Evolutionary conservation across 2,797 vertebrate species (phyloP), one percentile per base, ranked within the genome.

Genomic region (Fringilla coelebs): DNA sequence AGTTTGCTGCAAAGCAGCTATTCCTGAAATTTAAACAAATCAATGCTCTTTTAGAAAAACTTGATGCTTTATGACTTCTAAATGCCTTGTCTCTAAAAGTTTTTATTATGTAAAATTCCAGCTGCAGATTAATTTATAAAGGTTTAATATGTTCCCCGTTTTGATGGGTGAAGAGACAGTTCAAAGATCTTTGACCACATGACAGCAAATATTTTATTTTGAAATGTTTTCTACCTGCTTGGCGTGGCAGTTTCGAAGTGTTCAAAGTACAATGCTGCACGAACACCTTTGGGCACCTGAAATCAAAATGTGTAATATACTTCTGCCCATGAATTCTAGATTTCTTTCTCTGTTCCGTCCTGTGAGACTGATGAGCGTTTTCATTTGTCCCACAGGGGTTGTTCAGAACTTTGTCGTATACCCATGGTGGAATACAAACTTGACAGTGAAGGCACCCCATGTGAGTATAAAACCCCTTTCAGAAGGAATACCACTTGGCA

Each of bases 391-490:
- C 17, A 3, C 97, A 99, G 99, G 98, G 99, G 99, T 83, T 99
- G 99, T 96, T 99, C 99, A 8, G 99, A 99, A 97, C 99, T 99
- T 46, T 99, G 99, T 97, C 98, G 99, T 85, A 99, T 99, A 83
- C 99, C 99, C 81, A 99, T 99, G 99, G 99, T 99, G 91, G 99
- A 99, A 96, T 99, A 99, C 97, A 99, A 99, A 96, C 98, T 99
- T 34, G 99, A 99, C 98, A 99, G 99, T 7, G 99, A 99, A 97
- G 99, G 99, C 40, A 99, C 99, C 9, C 99, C 99, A 84, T 99
- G 99, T 45, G 99, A 99, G 97, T 99, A 99, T 98, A 99, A 99
- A 98, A 99, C 99, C 8, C 99, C 99, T 85, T 99, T 99, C 98
- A 98, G 99, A 97, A 98, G 99, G 95, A 99, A 99, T 98, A 99